Conservation (phyloP, 2,113 vertebrate genomes). For the Penelope pileata region DNA sequence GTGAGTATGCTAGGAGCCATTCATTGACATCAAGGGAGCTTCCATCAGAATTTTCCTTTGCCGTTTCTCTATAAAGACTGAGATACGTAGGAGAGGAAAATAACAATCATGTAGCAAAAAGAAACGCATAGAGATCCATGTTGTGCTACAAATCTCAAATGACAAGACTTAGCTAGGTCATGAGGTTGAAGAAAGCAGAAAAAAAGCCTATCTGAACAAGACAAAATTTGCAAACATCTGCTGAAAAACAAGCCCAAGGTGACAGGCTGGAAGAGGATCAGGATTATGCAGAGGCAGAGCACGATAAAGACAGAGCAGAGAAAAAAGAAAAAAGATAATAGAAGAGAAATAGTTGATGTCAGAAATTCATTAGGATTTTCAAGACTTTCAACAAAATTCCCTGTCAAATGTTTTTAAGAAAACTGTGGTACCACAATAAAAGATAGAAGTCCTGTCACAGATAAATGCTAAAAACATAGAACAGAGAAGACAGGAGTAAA, state of each 20-base stretch:
- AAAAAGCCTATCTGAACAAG: not conserved
- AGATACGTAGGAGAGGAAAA: not conserved
- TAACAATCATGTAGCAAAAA: not conserved
- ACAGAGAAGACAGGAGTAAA: not conserved
- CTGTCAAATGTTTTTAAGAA: not conserved
- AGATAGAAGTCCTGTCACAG: not conserved
- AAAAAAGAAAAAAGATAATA: not conserved
- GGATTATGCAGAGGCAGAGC: not conserved
- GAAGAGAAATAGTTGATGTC: not conserved
- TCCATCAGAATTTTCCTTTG: not conserved
- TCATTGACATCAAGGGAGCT: not conserved
- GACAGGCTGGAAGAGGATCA: not conserved
- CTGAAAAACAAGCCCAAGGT: not conserved
- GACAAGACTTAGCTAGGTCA: not conserved
- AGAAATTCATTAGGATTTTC: not conserved
- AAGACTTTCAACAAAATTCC: not conserved
- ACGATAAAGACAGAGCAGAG: not conserved
- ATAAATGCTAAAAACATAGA: not conserved
- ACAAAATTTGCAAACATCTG: not conserved
- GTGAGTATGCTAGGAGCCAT: not conserved
- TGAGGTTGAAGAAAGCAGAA: not conserved
- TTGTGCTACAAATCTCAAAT: not conserved
- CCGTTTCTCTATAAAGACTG: not conserved
- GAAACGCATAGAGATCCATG: accelerated
- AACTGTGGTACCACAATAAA: not conserved